Evolutionary conservation across 2,888 invertebrate species (phyloP), one percentile per base, ranked within the genome.

Genomic region (Idaea aversata): DNA sequence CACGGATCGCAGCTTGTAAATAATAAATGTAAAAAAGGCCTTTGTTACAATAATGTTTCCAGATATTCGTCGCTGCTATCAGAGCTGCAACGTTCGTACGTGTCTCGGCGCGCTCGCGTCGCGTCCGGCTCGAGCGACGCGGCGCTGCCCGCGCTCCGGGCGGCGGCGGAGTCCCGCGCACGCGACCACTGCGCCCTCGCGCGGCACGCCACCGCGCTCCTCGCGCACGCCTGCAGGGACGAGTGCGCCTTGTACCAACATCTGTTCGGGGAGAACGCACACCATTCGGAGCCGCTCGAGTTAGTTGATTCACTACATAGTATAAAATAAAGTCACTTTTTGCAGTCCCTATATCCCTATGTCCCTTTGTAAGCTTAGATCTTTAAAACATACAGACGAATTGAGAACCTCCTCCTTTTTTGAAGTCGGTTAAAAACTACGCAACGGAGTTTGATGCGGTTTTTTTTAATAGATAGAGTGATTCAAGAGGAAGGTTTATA

Each of bases 151-250:
- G 95, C 6, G 96, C 96, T 65, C 95, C 97, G 3, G 90, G 93
- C n/a, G 94, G 94, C 63, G 96, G 97, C 1, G 94, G 97, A 84
- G 89, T 16, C 94, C 94, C 70, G 62, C 94, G 95, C 80, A 93
- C 94, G 95, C 94, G 67, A 97, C 96, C 80, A 96, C 72, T 98
- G 98, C 88, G 95, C 97, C 34, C 90, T 98, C 62, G 96, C 97
- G 71, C 94, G 99, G 59, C 96, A 97, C 74, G 97, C 98, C 0
- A 98, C 98, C 87, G 96, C 98, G 10, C 96, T 99, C 82, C 94
- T 99, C 57, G 95, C 99, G 57, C 98, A 99, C 85, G 96, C 99
- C 0, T 98, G 98, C 73, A 96, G 98, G 75, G 99, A 99, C 88
- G 99, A 99, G 86, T 96, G 97, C 77, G 96, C 97, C 71, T 93